Evolutionary conservation across 2,888 invertebrate species (phyloP).

Genomic region (Campoplex capitator): DNA sequence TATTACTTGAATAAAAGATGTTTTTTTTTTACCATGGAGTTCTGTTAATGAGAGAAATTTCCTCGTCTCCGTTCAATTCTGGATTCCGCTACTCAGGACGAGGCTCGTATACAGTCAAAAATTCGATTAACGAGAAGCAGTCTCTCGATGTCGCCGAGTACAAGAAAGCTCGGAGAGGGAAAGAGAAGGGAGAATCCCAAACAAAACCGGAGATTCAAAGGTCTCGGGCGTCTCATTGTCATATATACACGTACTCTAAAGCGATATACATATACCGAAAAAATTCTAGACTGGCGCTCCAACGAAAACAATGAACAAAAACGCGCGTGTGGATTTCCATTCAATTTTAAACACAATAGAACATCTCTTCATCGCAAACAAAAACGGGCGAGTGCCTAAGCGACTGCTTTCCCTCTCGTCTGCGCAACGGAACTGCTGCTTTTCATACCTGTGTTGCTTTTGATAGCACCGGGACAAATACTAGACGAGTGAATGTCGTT

Average conservation of each 20-base stretch:
- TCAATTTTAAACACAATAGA: constrained; percentile 66
- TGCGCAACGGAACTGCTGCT: constrained; percentile 38
- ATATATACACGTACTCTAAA: not conserved
- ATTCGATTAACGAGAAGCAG: constrained; percentile 65
- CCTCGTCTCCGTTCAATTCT: constrained; percentile 20
- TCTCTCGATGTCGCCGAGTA: not conserved
- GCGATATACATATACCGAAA: constrained; percentile 30
- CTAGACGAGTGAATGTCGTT: constrained; percentile 55
- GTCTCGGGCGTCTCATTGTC: constrained; percentile 18
- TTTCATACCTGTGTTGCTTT: constrained; percentile 48
- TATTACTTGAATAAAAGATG: not conserved
- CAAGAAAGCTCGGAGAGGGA: not conserved
- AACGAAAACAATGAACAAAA: constrained; percentile 62
- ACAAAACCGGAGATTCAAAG: constrained; percentile 54
- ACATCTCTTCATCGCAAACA: constrained; percentile 63
- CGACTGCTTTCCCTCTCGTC: constrained; percentile 19
- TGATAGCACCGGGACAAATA: constrained; percentile 57
- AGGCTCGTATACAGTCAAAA: constrained; percentile 39
- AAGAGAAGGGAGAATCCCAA: constrained; percentile 1
- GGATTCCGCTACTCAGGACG: not conserved
- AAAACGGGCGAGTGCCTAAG: constrained; percentile 54
- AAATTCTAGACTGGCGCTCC: constrained; percentile 26
- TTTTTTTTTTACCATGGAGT: not conserved
- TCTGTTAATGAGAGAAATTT: constrained; percentile 18
- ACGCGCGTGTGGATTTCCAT: constrained; percentile 61